Base-by-base conservation (phyloP, 2,797 vertebrate genomes). In the Sebastes itinus region DNA sequence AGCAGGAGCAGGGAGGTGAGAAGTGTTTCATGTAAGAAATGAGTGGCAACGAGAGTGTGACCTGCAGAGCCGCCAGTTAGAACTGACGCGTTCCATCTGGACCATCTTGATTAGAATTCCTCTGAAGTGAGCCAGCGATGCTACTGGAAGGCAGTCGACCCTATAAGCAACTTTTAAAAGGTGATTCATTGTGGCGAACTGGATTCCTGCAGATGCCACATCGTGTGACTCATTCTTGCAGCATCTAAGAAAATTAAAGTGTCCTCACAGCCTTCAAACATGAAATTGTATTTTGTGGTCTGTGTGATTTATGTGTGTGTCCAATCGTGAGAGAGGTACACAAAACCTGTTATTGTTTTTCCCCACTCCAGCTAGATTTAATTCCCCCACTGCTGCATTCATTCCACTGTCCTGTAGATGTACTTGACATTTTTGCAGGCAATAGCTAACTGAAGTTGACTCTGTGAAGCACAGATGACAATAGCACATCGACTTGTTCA, bases 351-450 rank as follows among this genome's bases (percentile, higher is more conserved):
- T 74, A 7, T 32, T 71, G 54, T 75, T 74, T 28, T 28, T 52
- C 33, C 52, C 35, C 33, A 55, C 62, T 59, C 58, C 62, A 69
- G 2, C n/a, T 3, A 28, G 28, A 46, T 46, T 54, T n/a, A 1
- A 30, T 68, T 42, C 35, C 69, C 60, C 22, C 30, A 38, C 2
- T 42, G 23, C 32, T 63, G 72, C 6, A 9, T 77, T 77, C 35
- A 10, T 23, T 35, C 66, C 11, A 5, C 64, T 60, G 56, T 71
- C 80, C 60, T 70, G 16, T 49, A 76, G 11, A 59, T 46, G 68
- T 38, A 69, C 87, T 91, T 88, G 90, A 88, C 92, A 83, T 86
- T 89, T 63, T 52, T 35, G 16, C 22, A 1, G 35, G 42, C 42
- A 82, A 91, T 54, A 67, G 73, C 63, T 33, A 49, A 62, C 84